Evolutionary conservation across 2,113 vertebrate genomes (phyloP), one percentile per base, ranked within the genome.

Genomic region (Leptobrachium leishanense): DNA sequence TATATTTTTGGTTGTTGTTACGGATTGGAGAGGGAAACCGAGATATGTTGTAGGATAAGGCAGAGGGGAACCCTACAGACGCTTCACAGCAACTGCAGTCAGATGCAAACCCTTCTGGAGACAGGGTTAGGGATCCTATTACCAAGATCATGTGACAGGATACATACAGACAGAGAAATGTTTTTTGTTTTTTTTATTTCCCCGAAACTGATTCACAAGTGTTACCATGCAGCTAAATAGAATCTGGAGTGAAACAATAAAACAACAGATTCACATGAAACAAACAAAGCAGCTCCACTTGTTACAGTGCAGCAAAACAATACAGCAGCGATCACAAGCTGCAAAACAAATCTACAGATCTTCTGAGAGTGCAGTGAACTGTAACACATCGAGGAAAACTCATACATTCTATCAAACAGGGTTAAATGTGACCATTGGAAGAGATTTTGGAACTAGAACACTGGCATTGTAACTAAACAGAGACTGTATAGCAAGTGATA

Each of bases 111-210:
- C 50, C 55, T 68, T 68, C 6, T 59, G 68, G 63, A 68, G 76
- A 77, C 76, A 59, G 76, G 43, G 40, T 69, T 41, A 85, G 83
- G 90, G 91, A 92, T 93, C 92, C 90, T 79, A 92, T 93, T 94
- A 91, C 92, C 84, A 88, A 1, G 40, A 84, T 82, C 92, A 94
- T 90, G 92, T 94, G 93, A 94, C 91, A 92, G 93, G 92, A 93
- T 93, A 92, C 82, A 74, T 74, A 68, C 77, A 72, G 13, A 20
- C n/a, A 72, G 59, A 79, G 57, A 70, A 77, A 77, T 77, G 75
- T 12, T 46, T 63, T 20, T 63, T 31, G 57, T 69, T 68, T 75
- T 66, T 41, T 41, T 9, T 11, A 42, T 64, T 31, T 75, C 44
- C 9, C 64, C 44, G 44, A 54, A 76, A 76, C 54, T 57, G 68